These are phyloP conservation scores for Drosophila emarginata DNA, from an alignment of 2,888 invertebrate genomes.

Conservation along the genomic window DNA sequence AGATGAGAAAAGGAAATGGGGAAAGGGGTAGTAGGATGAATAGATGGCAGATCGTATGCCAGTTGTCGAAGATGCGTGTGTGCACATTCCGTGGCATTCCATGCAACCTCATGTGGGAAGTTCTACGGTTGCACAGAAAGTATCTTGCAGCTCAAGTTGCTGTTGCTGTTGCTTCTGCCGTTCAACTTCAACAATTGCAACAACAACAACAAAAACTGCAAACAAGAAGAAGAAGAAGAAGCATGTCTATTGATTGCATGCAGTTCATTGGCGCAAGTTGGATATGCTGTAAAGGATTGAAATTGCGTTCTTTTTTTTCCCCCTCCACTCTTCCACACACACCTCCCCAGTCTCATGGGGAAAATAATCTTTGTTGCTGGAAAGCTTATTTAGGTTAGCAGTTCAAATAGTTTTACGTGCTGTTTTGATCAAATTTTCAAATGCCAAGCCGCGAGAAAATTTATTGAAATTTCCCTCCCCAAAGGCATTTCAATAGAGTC, in stretches of 20 bases:
- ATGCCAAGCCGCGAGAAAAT: slow-evolving; percentile 57
- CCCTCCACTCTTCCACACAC: too few relatives aligned
- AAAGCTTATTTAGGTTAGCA: slow-evolving; percentile 70
- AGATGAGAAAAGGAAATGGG: neutral
- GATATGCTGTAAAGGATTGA: slow-evolving; percentile 18
- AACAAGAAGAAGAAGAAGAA: slow-evolving; percentile 33
- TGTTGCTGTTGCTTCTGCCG: slow-evolving; percentile 35
- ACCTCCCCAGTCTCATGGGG: too few relatives aligned
- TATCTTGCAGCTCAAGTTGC: slow-evolving; percentile 72
- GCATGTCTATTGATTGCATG: slow-evolving; percentile 73
- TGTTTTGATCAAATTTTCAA: slow-evolving; percentile 64
- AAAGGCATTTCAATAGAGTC: slow-evolving; percentile 30
- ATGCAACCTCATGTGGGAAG: slow-evolving; percentile 65
- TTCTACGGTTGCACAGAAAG: slow-evolving; percentile 66
- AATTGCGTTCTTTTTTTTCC: neutral
- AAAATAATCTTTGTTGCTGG: slow-evolving; percentile 9
- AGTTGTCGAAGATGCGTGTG: slow-evolving; percentile 72
- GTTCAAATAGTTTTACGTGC: slow-evolving; percentile 76
- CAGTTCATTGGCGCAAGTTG: slow-evolving; percentile 66
- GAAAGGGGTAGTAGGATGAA: neutral
- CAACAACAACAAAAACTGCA: slow-evolving; percentile 15
- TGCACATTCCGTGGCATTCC: slow-evolving; percentile 72
- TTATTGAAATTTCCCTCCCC: slow-evolving; percentile 65
- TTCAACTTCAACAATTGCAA: slow-evolving; percentile 11
- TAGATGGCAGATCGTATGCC: slow-evolving; percentile 45